These are phyloP conservation scores for Macrosteles quadrilineatus DNA, from an alignment of 1,140 invertebrate species.

Conservation along the genomic window DNA sequence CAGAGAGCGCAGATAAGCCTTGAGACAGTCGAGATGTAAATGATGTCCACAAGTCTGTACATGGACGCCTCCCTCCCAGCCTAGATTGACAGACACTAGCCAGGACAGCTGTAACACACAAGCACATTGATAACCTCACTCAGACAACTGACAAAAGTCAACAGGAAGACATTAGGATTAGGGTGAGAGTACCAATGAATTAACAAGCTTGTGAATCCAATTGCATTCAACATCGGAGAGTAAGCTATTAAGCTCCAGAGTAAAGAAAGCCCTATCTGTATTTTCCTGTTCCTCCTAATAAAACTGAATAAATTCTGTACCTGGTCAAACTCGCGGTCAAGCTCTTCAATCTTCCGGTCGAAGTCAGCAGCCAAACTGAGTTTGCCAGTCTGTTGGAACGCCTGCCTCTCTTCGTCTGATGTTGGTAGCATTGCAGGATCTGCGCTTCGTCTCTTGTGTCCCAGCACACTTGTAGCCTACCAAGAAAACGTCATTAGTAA, in stretches of 20 bases:
- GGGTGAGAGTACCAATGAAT: no score
- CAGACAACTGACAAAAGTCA: no score
- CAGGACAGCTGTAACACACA: slow-evolving; percentile 81
- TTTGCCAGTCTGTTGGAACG: slow-evolving; percentile 58
- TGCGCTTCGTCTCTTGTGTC: slow-evolving; percentile 64
- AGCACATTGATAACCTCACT: no score
- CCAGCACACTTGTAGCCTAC: slow-evolving; percentile 78
- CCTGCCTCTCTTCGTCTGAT: slow-evolving; percentile 59
- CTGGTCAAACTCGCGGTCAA: slow-evolving; percentile 72
- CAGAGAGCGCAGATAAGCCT: slow-evolving; percentile 83
- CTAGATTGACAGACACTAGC: slow-evolving; percentile 82
- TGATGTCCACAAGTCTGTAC: slow-evolving; percentile 97
- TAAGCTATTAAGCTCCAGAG: no score
- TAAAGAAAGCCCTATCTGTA: no score
- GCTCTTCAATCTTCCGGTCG: slow-evolving; percentile 66
- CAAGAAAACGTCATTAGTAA: no score
- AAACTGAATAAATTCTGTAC: no score
- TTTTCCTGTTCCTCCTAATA: no score
- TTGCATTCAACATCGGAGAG: no score
- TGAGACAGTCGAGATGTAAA: slow-evolving; percentile 89
- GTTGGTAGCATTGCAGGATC: slow-evolving; percentile 65
- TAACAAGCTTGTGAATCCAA: no score
- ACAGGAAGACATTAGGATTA: no score
- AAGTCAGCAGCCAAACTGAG: slow-evolving; percentile 66
- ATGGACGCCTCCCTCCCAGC: slow-evolving; percentile 91